Evolutionary conservation across 2,113 vertebrate genomes (phyloP).

Genomic region (Zosterops lateralis): DNA sequence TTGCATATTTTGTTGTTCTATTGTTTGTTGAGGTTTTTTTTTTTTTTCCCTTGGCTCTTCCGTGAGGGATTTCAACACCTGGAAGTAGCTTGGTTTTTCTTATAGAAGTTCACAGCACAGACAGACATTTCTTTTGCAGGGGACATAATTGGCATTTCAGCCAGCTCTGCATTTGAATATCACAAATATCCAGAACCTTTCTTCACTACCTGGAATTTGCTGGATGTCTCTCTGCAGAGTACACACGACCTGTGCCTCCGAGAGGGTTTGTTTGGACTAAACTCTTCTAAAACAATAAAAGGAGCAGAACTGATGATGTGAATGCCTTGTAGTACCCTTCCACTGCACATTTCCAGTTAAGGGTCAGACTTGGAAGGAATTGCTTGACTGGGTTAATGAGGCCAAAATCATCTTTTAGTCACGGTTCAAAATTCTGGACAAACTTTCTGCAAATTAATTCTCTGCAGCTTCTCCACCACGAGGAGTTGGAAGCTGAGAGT

Average conservation of each 20-base stretch:
- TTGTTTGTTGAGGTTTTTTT: background rate
- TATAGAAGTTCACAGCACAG: background rate
- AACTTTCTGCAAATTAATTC: background rate
- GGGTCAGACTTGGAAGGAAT: background rate
- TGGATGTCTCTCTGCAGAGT: background rate
- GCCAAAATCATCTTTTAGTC: background rate
- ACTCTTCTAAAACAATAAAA: background rate
- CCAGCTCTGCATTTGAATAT: background rate
- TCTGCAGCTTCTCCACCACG: background rate
- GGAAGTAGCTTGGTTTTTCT: background rate
- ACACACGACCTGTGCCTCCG: background rate
- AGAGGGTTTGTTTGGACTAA: background rate
- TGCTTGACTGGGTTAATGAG: background rate
- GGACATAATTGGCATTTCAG: background rate
- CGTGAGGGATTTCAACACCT: background rate
- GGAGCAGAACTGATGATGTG: background rate
- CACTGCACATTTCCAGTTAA: background rate
- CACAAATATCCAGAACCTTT: background rate
- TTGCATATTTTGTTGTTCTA: background rate
- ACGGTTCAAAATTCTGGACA: background rate
- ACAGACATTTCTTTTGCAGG: background rate
- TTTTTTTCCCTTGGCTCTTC: background rate
- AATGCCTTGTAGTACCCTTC: background rate
- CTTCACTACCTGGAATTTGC: background rate
- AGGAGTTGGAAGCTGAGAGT: background rate